These are phyloP conservation scores for Rhyacophila brunnea DNA, from an alignment of 1,140 invertebrate genomes.

Conservation along the genomic window DNA sequence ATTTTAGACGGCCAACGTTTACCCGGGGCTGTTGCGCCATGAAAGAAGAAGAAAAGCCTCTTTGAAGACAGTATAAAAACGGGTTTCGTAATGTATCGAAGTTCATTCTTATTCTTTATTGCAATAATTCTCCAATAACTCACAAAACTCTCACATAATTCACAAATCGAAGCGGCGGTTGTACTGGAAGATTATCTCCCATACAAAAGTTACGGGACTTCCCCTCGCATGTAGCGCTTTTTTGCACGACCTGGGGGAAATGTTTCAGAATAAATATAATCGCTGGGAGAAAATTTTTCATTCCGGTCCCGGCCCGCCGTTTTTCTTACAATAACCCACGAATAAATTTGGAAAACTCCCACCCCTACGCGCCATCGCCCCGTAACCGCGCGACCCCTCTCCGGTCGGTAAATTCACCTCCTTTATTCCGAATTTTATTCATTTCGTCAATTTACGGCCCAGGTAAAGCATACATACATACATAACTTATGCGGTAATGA, in stretches of 20 bases:
- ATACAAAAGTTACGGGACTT: conserved; percentile 4
- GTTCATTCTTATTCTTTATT: no score
- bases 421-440: conserved; percentile 17
- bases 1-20: no score
- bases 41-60: no score
- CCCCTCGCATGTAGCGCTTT: conserved; percentile 18
- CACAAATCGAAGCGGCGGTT: no score
- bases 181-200: background rate
- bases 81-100: no score
- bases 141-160: no score
- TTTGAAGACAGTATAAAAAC: no score
- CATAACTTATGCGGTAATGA: no score
- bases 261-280: conserved; percentile 29
- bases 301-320: conserved; percentile 6
- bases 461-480: conserved; percentile 11
- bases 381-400: background rate
- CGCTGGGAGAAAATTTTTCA: conserved; percentile 20
- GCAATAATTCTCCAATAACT: no score
- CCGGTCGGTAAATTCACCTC: background rate
- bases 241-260: conserved; percentile 26
- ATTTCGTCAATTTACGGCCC: conserved; percentile 23
- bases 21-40: no score
- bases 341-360: background rate
- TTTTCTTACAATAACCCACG: conserved; percentile 8
- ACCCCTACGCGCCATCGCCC: background rate